Evolutionary conservation across 2,113 vertebrate genomes (phyloP).

Genomic region (Labeo catla): DNA sequence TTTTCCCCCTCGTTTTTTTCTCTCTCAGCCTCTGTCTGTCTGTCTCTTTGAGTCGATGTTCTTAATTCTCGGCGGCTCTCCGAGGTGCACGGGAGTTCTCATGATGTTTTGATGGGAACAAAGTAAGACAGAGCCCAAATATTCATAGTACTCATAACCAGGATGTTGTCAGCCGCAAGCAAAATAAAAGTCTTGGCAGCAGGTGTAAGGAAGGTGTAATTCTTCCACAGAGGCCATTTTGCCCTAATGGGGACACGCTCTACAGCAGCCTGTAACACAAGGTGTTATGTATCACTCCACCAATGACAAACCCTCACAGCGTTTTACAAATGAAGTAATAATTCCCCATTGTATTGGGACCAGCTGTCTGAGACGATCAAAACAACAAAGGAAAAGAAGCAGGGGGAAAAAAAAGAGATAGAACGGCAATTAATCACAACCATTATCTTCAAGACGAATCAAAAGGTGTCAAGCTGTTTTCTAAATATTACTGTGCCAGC

Average conservation of each 20-base stretch:
- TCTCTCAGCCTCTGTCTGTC: constrained; percentile 22
- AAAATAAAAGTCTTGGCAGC: constrained; percentile 80
- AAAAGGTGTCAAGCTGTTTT: constrained; percentile 95
- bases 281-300: constrained; percentile 76
- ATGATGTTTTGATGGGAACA: constrained; percentile 91
- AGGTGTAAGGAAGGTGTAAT: constrained; percentile 59
- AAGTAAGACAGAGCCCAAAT: constrained; percentile 85
- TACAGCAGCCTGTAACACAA: constrained; percentile 75
- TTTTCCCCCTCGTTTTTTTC: constrained; percentile 64
- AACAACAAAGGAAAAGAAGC: constrained; percentile 81
- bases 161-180: constrained; percentile 85
- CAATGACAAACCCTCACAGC: constrained; percentile 83
- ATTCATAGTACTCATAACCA: constrained; percentile 80
- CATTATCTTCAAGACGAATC: constrained; percentile 92
- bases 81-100: constrained; percentile 84
- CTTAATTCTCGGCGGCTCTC: constrained; percentile 89
- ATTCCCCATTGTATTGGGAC: constrained; percentile 89
- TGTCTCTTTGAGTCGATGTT: constrained; percentile 79
- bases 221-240: constrained; percentile 79
- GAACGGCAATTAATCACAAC: constrained; percentile 92
- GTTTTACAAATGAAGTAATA: constrained; percentile 83
- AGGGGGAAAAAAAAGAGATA: constrained; percentile 84
- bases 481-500: constrained; percentile 93
- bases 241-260: constrained; percentile 73
- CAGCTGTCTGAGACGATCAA: constrained; percentile 86